Base-by-base conservation (phyloP, 2,888 invertebrate species). In the Pollenia griseotomentosa region DNA sequence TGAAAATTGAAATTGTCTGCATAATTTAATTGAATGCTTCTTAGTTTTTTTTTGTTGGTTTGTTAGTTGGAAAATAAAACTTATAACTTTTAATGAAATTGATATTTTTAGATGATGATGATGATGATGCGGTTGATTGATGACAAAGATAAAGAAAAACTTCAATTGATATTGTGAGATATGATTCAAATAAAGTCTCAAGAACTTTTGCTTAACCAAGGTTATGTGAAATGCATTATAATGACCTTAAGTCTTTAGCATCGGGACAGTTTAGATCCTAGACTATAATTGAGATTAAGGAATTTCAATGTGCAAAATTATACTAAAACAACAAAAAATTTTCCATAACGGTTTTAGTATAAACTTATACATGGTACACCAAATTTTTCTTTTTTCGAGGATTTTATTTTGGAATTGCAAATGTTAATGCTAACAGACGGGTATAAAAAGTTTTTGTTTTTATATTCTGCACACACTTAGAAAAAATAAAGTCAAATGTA, bases 81-180 rank as follows among this genome's bases (percentile, higher is more conserved):
- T 48, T 19, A 78, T 48, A 51, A 70, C 44, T 61, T 68, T 79
- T 44, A 63, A 33, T 55, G 71, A 59, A 79, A 80, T 70, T 33
- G 42, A 65, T 77, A 77, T 53, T 65, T 33, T 33, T 33, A 33
- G 33, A 33, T 6, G 33, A 33, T 33, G 33, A 33, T 33, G 33
- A 61, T 61, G 42, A 61, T 61, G 40, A 61, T 42, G 12, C 40
- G 33, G 33, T 33, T 33, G 33, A 33, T 33, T 33, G 33, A 5
- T 61, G 57, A 57, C 2, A 14, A 14, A 14, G 14, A 14, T 14
- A 33, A 59, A 14, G 59, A 59, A 40, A 23, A 57, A 23, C 23
- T 57, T 14, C 3, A 10, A 61, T 40, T 9, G 7, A 40, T n/a
- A n/a, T 59, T 40, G 61, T 40, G 9, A n/a, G 40, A 40, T 40